Percentiles rank a stretch among this genome's conserved stretches.
These are phyloP conservation scores for Oophaga pumilio DNA, from an alignment of 2,113 vertebrate species.

Conservation along the genomic window DNA sequence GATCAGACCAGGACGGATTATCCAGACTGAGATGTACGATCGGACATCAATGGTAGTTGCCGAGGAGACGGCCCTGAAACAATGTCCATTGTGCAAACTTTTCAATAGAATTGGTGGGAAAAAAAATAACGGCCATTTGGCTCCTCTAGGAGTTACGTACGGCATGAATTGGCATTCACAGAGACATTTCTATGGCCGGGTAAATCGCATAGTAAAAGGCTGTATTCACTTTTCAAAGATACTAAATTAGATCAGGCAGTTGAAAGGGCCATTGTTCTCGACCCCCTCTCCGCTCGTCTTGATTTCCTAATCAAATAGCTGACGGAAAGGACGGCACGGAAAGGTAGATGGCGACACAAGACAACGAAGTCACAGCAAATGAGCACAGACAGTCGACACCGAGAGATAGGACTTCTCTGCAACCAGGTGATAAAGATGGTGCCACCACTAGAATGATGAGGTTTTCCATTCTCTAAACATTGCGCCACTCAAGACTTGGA, in stretches of 20 bases:
- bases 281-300: slow-evolving; percentile 11
- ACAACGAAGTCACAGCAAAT: background rate
- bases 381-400: background rate
- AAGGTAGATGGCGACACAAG: slow-evolving; percentile 3
- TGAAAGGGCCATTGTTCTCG: slow-evolving; percentile 50
- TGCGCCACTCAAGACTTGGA: too few species aligned
- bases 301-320: slow-evolving; percentile 58
- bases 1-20: background rate
- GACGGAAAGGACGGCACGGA: background rate
- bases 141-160: slow-evolving; percentile 24
- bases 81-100: slow-evolving; percentile 54
- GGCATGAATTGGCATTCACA: slow-evolving; percentile 54
- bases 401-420: background rate
- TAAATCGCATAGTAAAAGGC: background rate
- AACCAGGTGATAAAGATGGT: background rate
- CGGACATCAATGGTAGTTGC: slow-evolving; percentile 34
- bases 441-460: background rate
- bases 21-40: background rate
- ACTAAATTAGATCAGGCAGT: slow-evolving; percentile 54
- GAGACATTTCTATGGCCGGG: slow-evolving; percentile 42
- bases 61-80: background rate
- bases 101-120: slow-evolving; percentile 36
- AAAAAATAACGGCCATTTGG: background rate
- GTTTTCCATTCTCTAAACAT: background rate
- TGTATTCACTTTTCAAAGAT: slow-evolving; percentile 55